Base-by-base conservation (phyloP, 2,113 vertebrate species). In the Trogon surrucura region DNA sequence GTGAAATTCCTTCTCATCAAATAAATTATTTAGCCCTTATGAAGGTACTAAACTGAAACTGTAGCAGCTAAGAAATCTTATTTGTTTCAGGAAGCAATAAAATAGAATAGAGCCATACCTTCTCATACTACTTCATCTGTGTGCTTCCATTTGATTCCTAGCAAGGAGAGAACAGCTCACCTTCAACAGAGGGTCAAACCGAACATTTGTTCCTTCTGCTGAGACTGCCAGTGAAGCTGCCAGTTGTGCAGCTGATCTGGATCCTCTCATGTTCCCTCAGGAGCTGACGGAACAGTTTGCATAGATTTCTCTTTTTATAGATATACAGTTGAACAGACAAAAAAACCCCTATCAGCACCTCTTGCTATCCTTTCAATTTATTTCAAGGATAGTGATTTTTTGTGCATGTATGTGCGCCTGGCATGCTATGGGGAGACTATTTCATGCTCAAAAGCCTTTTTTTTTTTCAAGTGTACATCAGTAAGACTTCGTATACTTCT, bases 171-270 rank as follows among this genome's bases (percentile, higher is more conserved):
- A 79, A 81, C 5, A 27, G 62, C 50, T 96, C 88, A 91, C 83
- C 75, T 91, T 83, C 82, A 80, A 1, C 0, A 78, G 34, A 66
- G 85, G 64, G 79, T 88, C 82, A 94, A 61, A 91, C 80, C 0
- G 11, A 93, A 74, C 90, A 93, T 88, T 94, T 89, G 54, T 82
- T 83, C 67, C 51, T 79, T 78, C 82, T 90, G 74, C 88, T 94
- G 51, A 91, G 54, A 70, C 32, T 58, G 70, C 38, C 93, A 88
- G 67, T 38, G 92, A 90, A 60, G 65, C 60, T 93, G 83, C 80
- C 77, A 91, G 86, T 91, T 45, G 50, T 89, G 77, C 51, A 91
- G 88, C 92, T 86, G 65, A 95, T 81, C 58, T 92, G 85, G 85
- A 93, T 72, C 50, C 78, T 91, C 86, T 97, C 65, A 8, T 5